Base-by-base conservation (phyloP, 2,888 invertebrate genomes). In the Zeuzera pyrina region DNA sequence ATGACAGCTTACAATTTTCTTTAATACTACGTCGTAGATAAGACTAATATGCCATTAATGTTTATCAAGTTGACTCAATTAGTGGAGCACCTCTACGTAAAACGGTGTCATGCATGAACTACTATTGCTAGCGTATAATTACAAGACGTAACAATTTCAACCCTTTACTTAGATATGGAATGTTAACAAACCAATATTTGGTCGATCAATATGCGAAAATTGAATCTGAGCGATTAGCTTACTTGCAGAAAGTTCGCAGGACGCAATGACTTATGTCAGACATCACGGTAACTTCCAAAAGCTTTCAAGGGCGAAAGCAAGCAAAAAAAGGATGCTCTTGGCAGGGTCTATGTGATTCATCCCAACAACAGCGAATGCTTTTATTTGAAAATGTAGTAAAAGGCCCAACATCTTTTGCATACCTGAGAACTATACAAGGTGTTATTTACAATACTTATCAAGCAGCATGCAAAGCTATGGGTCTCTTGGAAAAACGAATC, bases 341-440 rank as follows among this genome's bases (percentile, higher is more conserved):
- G 43, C 22, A 38, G 47, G 33, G 43, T 43, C 15, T 49, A 49
- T 29, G 31, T 30, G 12, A 16, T 43, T 33, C n/a, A n/a, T n/a
- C n/a, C n/a, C n/a, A n/a, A n/a, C n/a, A n/a, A n/a, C n/a, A n/a
- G n/a, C n/a, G n/a, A 45, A 36, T 48, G 45, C 32, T 46, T 40
- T 37, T 37, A 43, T 35, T 22, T 49, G 28, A 37, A 41, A 33
- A 37, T 49, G 41, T 44, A 32, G 46, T 60, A 29, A 41, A 38
- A 29, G 57, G 53, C 27, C 52, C 53, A 22, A 49, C 41, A 33
- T 57, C 55, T 16, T 61, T 59, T 49, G 30, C 38, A 37, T 33
- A 42, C 34, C 34, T 34, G 12, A 34, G 24, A 33, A 33, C 33
- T 33, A 29, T 29, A 33, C 29, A 34, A 34, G 30, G 34, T 34